phyloP scores from a whole-genome alignment of 2,113 vertebrate genomes.

The Phainopepla nitens region DNA sequence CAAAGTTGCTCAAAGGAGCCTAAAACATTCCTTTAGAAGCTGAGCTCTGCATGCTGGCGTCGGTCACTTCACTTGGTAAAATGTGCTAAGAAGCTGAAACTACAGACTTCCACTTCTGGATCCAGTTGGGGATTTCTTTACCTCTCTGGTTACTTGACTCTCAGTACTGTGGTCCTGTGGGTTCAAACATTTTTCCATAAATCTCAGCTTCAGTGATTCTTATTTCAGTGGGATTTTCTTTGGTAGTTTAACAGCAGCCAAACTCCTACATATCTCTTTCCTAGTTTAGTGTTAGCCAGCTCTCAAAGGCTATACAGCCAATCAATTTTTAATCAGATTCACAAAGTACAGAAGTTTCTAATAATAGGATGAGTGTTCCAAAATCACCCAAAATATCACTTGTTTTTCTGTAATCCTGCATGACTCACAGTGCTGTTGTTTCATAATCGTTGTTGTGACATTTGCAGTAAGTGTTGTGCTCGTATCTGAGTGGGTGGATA shows the following conservation, averaged over 20 bases:
- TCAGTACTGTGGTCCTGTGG: conserved; percentile 45
- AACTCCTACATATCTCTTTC: conserved; percentile 29
- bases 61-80: neutral
- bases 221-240: conserved; percentile 48
- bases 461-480: conserved; percentile 61
- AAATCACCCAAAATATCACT: conserved; percentile 54
- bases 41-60: neutral
- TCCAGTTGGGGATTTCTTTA: conserved; percentile 59
- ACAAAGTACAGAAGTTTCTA: conserved; percentile 45
- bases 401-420: conserved; percentile 23
- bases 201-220: conserved; percentile 49
- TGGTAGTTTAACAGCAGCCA: conserved; percentile 49
- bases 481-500: conserved; percentile 53
- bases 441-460: conserved; percentile 64
- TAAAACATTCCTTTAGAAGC: neutral
- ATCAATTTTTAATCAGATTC: conserved; percentile 59
- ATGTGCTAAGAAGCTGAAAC: conserved; percentile 46
- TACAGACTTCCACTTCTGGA: conserved; percentile 49
- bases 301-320: conserved; percentile 30
- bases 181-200: conserved; percentile 55
- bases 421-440: conserved; percentile 68
- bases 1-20: neutral
- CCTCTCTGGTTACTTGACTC: conserved; percentile 54
- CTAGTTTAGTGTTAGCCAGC: conserved; percentile 24
- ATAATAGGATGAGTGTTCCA: conserved; percentile 60